These are phyloP conservation scores for Enteromius unitaeniatus DNA, from an alignment of 2,797 vertebrate genomes.

Conservation along the genomic window DNA sequence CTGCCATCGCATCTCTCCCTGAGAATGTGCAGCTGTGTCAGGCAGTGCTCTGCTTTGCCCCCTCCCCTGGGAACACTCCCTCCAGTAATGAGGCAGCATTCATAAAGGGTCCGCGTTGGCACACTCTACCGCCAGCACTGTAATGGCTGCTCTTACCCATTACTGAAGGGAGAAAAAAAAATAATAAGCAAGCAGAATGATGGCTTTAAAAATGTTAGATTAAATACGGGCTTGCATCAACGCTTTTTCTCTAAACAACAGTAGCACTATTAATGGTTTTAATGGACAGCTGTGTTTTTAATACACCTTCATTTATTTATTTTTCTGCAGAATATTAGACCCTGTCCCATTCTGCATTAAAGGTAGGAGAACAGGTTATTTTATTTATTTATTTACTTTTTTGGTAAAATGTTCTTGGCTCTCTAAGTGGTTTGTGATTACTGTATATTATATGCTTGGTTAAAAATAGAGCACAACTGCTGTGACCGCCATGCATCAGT, in stretches of 20 bases:
- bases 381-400: neutral
- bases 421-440: neutral
- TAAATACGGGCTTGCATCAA: neutral
- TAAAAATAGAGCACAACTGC: conserved; percentile 1
- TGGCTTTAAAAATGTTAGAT: neutral
- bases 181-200: conserved; percentile 31
- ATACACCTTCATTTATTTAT: conserved; percentile 38
- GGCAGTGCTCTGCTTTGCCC: conserved; percentile 58
- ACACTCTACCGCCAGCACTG: conserved; percentile 59
- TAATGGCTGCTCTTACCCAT: conserved; percentile 57
- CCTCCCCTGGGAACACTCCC: conserved; percentile 63
- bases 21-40: conserved; percentile 69
- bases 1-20: conserved; percentile 67
- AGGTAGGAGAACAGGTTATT: conserved; percentile 71
- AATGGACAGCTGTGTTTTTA: conserved; percentile 2
- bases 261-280: neutral
- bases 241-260: neutral
- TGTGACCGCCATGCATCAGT: neutral
- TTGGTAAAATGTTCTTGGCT: conserved; percentile 34
- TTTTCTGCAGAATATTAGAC: conserved; percentile 67
- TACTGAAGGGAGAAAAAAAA: conserved; percentile 41
- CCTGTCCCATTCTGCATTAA: conserved; percentile 66
- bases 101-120: conserved; percentile 62
- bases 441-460: neutral
- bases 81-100: conserved; percentile 69